Evolutionary conservation across 2,113 vertebrate genomes (phyloP), one percentile per base, ranked within the genome.

Genomic region (Ictalurus punctatus): DNA sequence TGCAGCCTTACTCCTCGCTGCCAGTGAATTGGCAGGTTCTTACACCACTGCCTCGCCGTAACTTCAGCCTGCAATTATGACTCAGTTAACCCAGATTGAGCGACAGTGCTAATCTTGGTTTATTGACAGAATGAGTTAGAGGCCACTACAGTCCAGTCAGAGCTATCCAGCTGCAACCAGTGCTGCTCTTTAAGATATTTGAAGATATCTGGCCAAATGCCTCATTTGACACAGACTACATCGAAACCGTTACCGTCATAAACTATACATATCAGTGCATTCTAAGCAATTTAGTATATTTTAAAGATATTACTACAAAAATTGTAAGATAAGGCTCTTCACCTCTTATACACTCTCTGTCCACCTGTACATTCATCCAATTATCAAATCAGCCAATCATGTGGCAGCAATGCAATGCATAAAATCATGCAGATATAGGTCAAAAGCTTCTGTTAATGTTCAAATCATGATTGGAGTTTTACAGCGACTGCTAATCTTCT

Each of bases 1-100:
- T 96, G 94, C 90, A 92, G 92, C 54, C 89, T 92, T 88, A 90
- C 78, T 89, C 91, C 12, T 74, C 61, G 88, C 90, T 94, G 93
- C 95, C 94, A 93, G 94, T 91, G 91, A 91, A 95, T 92, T 94
- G 94, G 95, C 93, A 92, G 93, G 91, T 92, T 94, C 90, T 87
- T 91, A 94, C 93, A 94, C 92, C 89, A 37, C 52, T 69, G 91
- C 86, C 91, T 27, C 12, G 0, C 61, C 54, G 17, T 69, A 87
- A 40, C 86, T 86, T 90, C 40, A 89, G 90, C 89, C 91, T 78
- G 84, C 90, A 94, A 95, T 95, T 93, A 95, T 95, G 95, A 95
- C 94, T 95, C 94, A 93, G 92, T 94, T 92, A 93, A 91, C 80
- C 91, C 92, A 93, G 91, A 93, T 92, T 93, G 93, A 94, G 90